These are phyloP conservation scores for Engraulis encrasicolus DNA, from an alignment of 2,113 vertebrate genomes.

Conservation along the genomic window DNA sequence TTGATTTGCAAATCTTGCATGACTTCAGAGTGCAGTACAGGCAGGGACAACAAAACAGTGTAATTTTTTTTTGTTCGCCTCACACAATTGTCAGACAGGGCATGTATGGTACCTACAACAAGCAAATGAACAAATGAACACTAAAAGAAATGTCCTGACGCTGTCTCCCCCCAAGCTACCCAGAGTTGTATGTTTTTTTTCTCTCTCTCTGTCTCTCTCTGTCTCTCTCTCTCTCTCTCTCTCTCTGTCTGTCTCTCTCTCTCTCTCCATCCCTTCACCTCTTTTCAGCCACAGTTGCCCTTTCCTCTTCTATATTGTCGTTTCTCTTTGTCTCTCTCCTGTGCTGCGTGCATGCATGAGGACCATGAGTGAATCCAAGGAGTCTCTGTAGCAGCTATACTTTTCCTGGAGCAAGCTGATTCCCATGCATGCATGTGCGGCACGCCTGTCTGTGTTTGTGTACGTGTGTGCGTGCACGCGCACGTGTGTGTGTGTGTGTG, in stretches of 20 bases:
- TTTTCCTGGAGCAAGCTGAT: neutral
- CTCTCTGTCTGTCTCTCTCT: neutral
- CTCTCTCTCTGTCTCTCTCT: neutral
- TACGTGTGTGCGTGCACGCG: neutral
- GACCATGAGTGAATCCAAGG: neutral
- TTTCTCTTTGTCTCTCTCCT: neutral
- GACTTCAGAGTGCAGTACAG: slow-evolving; percentile 53
- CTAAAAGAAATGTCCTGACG: neutral
- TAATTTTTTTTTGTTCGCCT: slow-evolving; percentile 19
- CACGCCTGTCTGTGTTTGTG: neutral
- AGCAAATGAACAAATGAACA: neutral
- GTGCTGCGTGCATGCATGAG: neutral
- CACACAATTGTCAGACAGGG: slow-evolving; percentile 13
- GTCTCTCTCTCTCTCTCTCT: neutral
- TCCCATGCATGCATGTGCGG: neutral
- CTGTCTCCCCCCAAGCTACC: slow-evolving; percentile 7
- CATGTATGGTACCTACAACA: slow-evolving; percentile 8
- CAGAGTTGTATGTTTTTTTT: neutral
- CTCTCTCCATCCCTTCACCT: neutral
- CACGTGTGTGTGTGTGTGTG: slow-evolving; percentile 19
- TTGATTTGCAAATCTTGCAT: slow-evolving; percentile 77
- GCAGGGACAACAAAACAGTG: slow-evolving; percentile 39
- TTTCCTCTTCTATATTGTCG: neutral
- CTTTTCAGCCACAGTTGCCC: too few species aligned
- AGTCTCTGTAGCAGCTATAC: neutral